A percentile compares a stretch with the other conserved stretches of the same genome.
phyloP scores from a whole-genome alignment of 1,140 invertebrate genomes.

The Brachionus paranguensis region DNA sequence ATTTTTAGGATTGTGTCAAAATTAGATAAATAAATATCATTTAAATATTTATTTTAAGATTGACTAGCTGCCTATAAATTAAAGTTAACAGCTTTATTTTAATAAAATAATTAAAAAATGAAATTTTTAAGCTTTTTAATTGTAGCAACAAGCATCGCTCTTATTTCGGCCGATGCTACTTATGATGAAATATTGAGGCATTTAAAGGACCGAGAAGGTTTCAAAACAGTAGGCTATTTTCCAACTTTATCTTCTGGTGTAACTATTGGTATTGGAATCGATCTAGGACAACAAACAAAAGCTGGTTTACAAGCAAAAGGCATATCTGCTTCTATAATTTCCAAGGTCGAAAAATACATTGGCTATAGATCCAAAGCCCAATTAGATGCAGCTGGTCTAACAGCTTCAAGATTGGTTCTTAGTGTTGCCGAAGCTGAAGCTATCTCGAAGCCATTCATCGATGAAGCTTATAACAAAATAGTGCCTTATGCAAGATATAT shows the following conservation, averaged over 20 bases:
- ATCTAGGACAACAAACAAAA: slow-evolving; percentile 26
- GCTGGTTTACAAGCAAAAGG: neutral
- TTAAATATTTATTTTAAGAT: neutral
- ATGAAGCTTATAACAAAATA: neutral
- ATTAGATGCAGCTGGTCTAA: neutral
- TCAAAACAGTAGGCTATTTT: neutral
- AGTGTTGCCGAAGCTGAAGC: neutral
- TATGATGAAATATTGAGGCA: slow-evolving; percentile 33
- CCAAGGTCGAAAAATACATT: neutral
- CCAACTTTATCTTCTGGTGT: neutral
- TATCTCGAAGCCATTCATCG: slow-evolving; percentile 1
- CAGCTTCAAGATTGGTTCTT: neutral
- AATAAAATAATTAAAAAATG: neutral
- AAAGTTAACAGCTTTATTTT: neutral
- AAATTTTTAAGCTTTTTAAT: neutral
- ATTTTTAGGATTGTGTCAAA: neutral
- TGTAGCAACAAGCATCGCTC: neutral
- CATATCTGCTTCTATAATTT: neutral
- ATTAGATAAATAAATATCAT: neutral
- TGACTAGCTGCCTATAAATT: neutral
- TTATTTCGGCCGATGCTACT: neutral
- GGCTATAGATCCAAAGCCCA: slow-evolving; percentile 3
- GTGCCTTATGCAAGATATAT: neutral
- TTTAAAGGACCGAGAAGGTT: slow-evolving; percentile 27
- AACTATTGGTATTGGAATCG: slow-evolving; percentile 16